Base-by-base conservation (phyloP, 2,888 invertebrate genomes). In the Marronus borbonicus region DNA sequence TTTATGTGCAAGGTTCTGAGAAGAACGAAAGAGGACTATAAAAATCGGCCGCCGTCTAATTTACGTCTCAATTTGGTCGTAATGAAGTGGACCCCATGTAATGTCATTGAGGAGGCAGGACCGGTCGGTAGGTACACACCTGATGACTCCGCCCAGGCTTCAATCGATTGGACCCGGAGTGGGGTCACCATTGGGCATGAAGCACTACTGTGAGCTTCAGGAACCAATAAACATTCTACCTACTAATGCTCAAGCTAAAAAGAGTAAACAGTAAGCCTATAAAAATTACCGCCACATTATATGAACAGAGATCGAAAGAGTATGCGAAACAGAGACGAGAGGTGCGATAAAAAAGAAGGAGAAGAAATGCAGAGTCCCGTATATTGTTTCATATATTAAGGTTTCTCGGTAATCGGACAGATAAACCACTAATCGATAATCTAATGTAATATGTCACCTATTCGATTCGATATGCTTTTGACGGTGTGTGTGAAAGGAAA, bases 161-260 rank as follows among this genome's bases (percentile, higher is more conserved):
- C 76, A 83, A 84, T 83, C 85, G 84, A 86, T 85, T 85, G 86
- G 86, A 81, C 81, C 81, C 80, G 78, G 80, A 81, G 80, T 78
- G 85, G 82, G 83, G 84, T 84, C 84, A 81, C 86, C 84, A 84
- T 84, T 85, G 85, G 85, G 82, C 83, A 82, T 83, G 82, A 81
- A 82, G 82, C 79, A 77, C 80, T 81, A 78, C 81, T 80, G 81
- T 78, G 76, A 81, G 80, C 77, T 80, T 79, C 80, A 58, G 55
- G 78, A 80, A 82, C 86, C 86, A 86, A 81, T 81, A 75, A 65
- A 66, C 76, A 49, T 55, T 65, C 68, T 65, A 31, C 62, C 65
- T 77, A 76, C 76, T 79, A 78, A 80, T 76, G 81, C 80, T 80
- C 70, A 76, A 60, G 65, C 76, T 62, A 76, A 79, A 78, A 79